A percentile compares a stretch with the other conserved stretches of the same genome.
Conservation (phyloP, 2,113 vertebrate species). For the Ctenomys sociabilis region DNA sequence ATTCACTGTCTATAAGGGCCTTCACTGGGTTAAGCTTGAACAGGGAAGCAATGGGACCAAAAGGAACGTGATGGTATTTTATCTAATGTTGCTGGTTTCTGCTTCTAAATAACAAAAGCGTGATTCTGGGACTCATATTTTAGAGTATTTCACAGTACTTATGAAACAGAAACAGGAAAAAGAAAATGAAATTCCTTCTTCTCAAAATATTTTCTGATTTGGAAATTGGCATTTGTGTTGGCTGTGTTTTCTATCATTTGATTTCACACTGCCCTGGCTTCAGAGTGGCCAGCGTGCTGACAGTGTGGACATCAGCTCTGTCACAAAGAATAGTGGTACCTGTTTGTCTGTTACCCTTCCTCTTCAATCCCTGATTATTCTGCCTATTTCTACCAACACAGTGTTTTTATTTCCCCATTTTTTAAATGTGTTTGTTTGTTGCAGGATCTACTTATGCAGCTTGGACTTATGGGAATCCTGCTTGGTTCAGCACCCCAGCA, state of each 20-base stretch:
- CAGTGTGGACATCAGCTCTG: neutral
- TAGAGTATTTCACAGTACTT: neutral
- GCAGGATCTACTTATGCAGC: too few relatives aligned
- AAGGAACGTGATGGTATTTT: neutral
- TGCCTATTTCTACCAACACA: neutral
- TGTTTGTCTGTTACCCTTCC: neutral
- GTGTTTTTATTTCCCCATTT: neutral
- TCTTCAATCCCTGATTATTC: neutral
- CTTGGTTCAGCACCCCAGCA: too few relatives aligned
- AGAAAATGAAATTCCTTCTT: neutral
- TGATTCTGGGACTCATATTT: neutral
- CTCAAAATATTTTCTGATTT: constrained; percentile 11
- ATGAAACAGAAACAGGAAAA: neutral
- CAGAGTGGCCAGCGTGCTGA: neutral
- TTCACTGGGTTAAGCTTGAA: neutral
- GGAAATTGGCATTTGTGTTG: neutral
- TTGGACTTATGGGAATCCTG: too few relatives aligned
- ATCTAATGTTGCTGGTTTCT: neutral
- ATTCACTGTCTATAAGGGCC: neutral
- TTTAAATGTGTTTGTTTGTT: too few relatives aligned
- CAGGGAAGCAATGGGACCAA: neutral
- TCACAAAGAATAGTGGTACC: neutral
- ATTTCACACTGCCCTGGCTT: neutral
- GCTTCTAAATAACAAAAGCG: neutral
- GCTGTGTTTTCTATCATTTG: neutral